Evolutionary conservation across 2,797 vertebrate species (phyloP).

Genomic region (Sebastolobus alascanus): DNA sequence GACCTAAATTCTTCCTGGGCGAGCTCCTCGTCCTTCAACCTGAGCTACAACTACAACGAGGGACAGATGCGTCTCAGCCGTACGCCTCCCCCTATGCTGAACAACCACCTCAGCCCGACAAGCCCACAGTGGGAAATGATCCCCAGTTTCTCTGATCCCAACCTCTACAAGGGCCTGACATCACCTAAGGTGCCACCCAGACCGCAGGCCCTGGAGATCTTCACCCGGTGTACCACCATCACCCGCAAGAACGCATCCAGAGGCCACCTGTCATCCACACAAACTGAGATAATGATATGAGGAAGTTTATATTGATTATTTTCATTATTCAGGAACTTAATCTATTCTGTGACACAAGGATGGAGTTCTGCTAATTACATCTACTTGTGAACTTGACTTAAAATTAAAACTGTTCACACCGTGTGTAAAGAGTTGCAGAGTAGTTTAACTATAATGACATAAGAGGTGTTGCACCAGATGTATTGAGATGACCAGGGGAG

Average conservation of each 20-base stretch:
- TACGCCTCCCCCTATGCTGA: constrained; percentile 19
- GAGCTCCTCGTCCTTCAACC: constrained; percentile 20
- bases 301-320: constrained; percentile 16
- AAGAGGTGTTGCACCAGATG: neutral
- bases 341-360: neutral
- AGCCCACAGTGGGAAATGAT: neutral
- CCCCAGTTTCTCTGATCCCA: constrained; percentile 69
- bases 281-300: neutral
- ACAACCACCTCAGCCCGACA: constrained; percentile 51
- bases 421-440: neutral
- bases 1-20: constrained; percentile 34
- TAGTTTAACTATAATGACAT: neutral
- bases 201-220: constrained; percentile 84
- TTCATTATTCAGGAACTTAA: neutral
- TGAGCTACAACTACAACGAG: constrained; percentile 17
- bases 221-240: constrained; percentile 85
- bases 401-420: neutral
- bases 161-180: constrained; percentile 64
- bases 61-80: constrained; percentile 38
- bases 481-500: neutral
- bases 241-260: constrained; percentile 82
- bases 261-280: neutral
- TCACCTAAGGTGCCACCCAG: constrained; percentile 86
- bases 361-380: neutral
- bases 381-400: neutral